Percentiles rank a stretch among this genome's conserved stretches.
phyloP scores from a whole-genome alignment of 37 sponge, comb jelly and placozoan genomes.

The Crambe crambe region DNA sequence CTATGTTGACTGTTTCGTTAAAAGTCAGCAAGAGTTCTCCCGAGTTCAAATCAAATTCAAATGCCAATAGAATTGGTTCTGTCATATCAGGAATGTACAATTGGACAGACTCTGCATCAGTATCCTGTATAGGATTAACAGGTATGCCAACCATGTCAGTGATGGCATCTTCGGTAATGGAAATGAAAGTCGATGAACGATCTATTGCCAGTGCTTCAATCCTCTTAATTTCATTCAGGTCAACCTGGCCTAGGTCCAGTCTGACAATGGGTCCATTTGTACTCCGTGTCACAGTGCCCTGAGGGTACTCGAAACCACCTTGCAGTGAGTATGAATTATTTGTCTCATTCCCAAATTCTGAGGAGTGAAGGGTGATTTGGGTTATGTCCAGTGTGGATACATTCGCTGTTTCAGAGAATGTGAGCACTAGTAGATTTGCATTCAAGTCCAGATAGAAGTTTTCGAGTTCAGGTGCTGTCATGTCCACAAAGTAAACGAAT shows the following conservation, averaged over 20 bases:
- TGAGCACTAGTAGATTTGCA: conserved; percentile 49
- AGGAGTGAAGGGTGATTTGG: conserved; percentile 56
- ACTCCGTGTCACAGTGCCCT: conserved; percentile 65
- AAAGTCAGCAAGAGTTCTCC: conserved; percentile 74
- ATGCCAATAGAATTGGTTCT: conserved; percentile 55
- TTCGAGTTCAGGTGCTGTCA: conserved; percentile 60
- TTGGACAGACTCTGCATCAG: conserved; percentile 30
- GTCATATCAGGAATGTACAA: conserved; percentile 61
- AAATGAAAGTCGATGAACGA: conserved; percentile 59
- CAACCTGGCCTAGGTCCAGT: conserved; percentile 58
- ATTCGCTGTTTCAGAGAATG: conserved; percentile 79
- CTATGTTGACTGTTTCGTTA: conserved; percentile 86
- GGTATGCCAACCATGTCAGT: conserved; percentile 71
- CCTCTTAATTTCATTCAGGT: conserved; percentile 76
- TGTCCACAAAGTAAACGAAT: conserved; percentile 33
- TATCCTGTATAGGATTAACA: conserved; percentile 42
- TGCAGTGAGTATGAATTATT: conserved; percentile 52
- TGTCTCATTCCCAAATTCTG: conserved; percentile 5
- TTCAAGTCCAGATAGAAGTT: conserved; percentile 83
- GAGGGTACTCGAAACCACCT: conserved; percentile 22
- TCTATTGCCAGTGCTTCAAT: conserved; percentile 60
- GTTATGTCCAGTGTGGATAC: conserved; percentile 47
- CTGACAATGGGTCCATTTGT: conserved; percentile 70
- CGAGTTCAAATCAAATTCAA: conserved; percentile 84
- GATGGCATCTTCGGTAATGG: conserved; percentile 33